Percentiles rank a stretch among this genome's conserved stretches.
phyloP scores from a whole-genome alignment of 1,140 invertebrate species.

The Agraylea sexmaculata region DNA sequence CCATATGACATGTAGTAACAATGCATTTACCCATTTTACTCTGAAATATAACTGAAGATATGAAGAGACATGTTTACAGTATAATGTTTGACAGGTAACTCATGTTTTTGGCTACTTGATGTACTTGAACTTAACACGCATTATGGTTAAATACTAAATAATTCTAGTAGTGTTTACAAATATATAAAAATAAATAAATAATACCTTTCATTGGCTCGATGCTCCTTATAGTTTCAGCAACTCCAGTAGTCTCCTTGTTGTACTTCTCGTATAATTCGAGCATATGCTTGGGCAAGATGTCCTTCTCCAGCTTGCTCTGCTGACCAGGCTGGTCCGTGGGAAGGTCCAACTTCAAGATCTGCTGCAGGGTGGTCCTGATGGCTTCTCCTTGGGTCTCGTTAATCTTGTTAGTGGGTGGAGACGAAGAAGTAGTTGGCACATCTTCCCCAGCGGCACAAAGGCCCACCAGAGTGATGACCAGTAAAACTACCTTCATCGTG shows the following conservation, averaged over 20 bases:
- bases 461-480: no score
- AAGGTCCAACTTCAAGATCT: slow-evolving; percentile 9
- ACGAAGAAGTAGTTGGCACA: no score
- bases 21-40: no score
- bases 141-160: no score
- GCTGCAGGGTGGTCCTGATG: slow-evolving; percentile 6
- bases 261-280: slow-evolving; percentile 11
- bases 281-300: slow-evolving; percentile 14
- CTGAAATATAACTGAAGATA: no score
- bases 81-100: no score
- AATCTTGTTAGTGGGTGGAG: no score
- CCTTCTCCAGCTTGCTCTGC: neutral
- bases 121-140: no score
- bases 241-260: neutral
- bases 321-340: neutral
- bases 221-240: slow-evolving; percentile 13
- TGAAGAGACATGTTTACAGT: no score
- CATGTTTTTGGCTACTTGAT: no score
- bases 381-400: slow-evolving; percentile 16
- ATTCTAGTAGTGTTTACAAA: neutral
- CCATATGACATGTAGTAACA: no score
- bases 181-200: neutral
- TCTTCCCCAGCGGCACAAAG: neutral
- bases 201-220: slow-evolving; percentile 18
- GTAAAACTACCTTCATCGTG: no score